Percentiles rank a stretch among this genome's conserved stretches.
Conservation (phyloP, 2,113 vertebrate species). For the Rhinoptilus africanus region DNA sequence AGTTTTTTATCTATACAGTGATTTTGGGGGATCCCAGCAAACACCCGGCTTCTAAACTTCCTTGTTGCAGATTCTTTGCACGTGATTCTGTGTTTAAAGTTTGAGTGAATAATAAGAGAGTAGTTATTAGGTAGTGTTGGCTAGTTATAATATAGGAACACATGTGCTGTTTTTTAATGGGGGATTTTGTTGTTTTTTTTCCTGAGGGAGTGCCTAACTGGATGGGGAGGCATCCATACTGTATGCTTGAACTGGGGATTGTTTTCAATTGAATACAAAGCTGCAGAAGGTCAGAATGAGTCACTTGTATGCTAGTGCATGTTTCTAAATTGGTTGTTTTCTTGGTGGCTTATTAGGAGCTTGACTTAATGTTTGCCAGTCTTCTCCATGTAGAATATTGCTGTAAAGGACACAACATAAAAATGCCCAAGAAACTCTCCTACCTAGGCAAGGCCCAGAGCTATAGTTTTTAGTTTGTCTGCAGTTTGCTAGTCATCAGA, state of each 20-base stretch:
- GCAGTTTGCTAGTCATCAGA: background rate
- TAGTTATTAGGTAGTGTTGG: background rate
- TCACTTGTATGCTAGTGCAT: background rate
- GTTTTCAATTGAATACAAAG: background rate
- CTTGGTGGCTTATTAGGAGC: background rate
- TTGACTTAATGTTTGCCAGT: background rate
- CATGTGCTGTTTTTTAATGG: background rate
- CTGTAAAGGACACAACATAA: background rate
- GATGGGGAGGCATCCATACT: background rate
- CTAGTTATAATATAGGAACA: background rate
- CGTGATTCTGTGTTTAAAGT: background rate
- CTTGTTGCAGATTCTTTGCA: background rate
- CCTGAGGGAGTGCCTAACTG: background rate
- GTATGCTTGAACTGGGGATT: background rate
- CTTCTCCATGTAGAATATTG: background rate
- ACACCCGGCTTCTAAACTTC: background rate
- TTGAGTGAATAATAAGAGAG: background rate
- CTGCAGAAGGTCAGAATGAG: background rate
- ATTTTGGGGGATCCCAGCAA: background rate
- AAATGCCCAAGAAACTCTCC: background rate
- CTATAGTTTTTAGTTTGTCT: background rate
- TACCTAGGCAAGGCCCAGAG: background rate
- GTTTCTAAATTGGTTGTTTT: background rate
- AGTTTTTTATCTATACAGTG: background rate
- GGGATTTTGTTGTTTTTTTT: accelerated